phyloP scores from a whole-genome alignment of 2,888 invertebrate species.

The Drosophila demipolita region DNA sequence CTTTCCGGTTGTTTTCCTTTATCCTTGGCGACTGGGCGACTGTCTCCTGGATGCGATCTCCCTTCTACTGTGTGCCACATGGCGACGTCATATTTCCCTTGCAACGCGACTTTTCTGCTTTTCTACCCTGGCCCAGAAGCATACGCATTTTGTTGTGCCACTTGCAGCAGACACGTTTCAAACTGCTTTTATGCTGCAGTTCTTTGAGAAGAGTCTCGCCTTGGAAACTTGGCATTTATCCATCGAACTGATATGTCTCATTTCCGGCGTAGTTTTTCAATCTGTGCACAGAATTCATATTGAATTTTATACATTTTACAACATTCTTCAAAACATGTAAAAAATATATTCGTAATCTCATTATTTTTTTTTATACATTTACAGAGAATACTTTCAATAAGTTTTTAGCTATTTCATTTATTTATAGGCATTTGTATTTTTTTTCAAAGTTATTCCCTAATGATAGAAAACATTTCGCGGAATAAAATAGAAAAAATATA shows the following conservation, averaged over 20 bases:
- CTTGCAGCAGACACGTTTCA: background rate
- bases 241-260: background rate
- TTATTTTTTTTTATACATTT: background rate
- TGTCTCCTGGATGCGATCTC: constrained; percentile 41
- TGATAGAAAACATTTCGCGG: no score
- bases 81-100: constrained; percentile 71
- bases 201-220: background rate
- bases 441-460: no score
- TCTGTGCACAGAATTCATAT: background rate
- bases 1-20: constrained; percentile 74
- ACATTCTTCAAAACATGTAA: background rate
- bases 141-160: background rate
- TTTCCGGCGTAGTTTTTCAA: no score
- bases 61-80: constrained; percentile 62
- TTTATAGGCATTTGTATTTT: background rate
- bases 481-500: no score
- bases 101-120: constrained; percentile 20
- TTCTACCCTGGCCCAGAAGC: background rate
- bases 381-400: background rate
- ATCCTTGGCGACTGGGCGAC: constrained; percentile 31
- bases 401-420: background rate
- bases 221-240: background rate
- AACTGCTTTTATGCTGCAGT: background rate
- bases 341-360: background rate
- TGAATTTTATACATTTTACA: background rate